Percentiles rank a stretch among this genome's conserved stretches.
phyloP scores from a whole-genome alignment of 2,888 invertebrate genomes.

The Cheiracanthium punctorium region DNA sequence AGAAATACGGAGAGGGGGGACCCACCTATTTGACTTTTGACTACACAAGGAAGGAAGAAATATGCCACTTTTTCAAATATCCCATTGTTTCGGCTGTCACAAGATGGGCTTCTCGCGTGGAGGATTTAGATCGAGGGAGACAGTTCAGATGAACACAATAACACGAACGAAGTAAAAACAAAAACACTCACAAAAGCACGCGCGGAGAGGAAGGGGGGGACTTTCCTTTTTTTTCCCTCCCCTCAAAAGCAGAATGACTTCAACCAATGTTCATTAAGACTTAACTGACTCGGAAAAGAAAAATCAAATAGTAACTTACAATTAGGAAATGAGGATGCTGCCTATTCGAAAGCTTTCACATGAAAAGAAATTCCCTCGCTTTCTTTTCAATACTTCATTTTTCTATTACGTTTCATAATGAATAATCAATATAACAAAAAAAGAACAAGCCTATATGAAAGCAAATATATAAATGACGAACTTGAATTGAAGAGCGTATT shows the following conservation, averaged over 20 bases:
- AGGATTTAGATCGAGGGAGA: constrained; percentile 49
- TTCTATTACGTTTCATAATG: not conserved
- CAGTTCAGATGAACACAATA: constrained; percentile 21
- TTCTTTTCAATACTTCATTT: not conserved
- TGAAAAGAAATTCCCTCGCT: not conserved
- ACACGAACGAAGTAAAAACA: constrained; percentile 13
- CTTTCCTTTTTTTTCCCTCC: not conserved
- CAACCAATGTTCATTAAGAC: constrained; percentile 15
- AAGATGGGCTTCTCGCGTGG: constrained; percentile 47
- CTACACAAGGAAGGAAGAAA: constrained; percentile 47
- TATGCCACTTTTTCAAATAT: constrained; percentile 66
- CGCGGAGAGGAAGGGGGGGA: too few relatives aligned
- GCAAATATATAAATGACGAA: not conserved
- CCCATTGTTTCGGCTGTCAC: constrained; percentile 67
- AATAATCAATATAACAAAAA: not conserved
- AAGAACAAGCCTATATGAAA: not conserved
- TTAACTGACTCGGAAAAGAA: constrained; percentile 11
- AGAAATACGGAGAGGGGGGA: constrained; percentile 22
- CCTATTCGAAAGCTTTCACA: not conserved
- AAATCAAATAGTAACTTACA: constrained; percentile 13
- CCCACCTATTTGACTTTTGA: constrained; percentile 22
- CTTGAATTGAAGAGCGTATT: too few relatives aligned
- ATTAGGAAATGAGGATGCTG: constrained; percentile 4
- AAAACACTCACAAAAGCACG: constrained; percentile 2
- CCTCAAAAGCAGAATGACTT: not conserved